These are phyloP conservation scores for Drosophila pseudoobscura DNA, from an alignment of 1,140 invertebrate species.

Conservation along the genomic window DNA sequence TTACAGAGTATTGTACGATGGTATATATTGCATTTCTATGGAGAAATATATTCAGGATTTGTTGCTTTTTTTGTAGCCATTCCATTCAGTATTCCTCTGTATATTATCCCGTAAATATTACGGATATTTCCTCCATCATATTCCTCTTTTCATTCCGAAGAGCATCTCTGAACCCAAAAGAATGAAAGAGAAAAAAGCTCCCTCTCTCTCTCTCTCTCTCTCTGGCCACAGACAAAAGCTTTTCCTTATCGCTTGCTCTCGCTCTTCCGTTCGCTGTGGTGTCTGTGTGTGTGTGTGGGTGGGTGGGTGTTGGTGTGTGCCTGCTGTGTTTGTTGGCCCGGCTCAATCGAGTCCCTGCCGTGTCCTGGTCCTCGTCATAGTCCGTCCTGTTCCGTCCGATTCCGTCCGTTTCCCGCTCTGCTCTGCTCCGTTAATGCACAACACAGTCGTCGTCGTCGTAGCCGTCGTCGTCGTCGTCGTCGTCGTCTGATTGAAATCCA, in stretches of 20 bases:
- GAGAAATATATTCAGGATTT: too few species aligned
- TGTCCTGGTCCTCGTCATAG: conserved; percentile 7
- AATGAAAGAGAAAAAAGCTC: conserved; percentile 30
- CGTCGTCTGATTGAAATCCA: conserved; percentile 50
- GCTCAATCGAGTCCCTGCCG: conserved; percentile 28
- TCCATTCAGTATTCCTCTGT: too few species aligned
- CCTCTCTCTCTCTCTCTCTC: too few species aligned
- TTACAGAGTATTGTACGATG: too few species aligned
- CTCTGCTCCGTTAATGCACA: conserved; percentile 39
- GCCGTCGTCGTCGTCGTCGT: background rate
- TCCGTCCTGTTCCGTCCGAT: conserved; percentile 5
- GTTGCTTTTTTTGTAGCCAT: too few species aligned
- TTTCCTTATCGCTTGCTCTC: background rate
- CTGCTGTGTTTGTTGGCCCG: conserved; percentile 59
- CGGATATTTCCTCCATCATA: too few species aligned
- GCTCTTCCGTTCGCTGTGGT: conserved; percentile 25
- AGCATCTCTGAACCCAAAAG: too few species aligned
- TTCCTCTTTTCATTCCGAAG: too few species aligned
- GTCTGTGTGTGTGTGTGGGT: background rate
- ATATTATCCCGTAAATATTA: too few species aligned
- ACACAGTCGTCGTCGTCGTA: conserved; percentile 5
- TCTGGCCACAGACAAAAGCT: conserved; percentile 12
- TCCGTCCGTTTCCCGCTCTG: conserved; percentile 13
- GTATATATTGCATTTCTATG: too few species aligned
- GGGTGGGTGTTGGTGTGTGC: background rate